A percentile compares a stretch with the other conserved stretches of the same genome.
Conservation (phyloP, 1,140 invertebrate species). For the Gryon sp. region DNA sequence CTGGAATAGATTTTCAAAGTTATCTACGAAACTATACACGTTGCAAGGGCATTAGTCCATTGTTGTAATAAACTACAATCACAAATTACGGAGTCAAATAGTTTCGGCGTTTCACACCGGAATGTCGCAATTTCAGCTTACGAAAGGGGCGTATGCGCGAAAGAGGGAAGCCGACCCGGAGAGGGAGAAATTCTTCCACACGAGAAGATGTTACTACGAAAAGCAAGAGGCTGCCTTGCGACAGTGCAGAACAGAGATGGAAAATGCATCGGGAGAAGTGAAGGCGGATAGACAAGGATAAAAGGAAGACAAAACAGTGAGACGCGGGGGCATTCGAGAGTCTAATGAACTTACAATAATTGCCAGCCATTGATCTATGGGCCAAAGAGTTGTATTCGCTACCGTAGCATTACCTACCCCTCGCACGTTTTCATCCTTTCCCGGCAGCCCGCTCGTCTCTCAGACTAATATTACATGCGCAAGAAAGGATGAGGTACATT, state of each 20-base stretch:
- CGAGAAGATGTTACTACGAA: constrained; percentile 68
- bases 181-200: constrained; percentile 63
- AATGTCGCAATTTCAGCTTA: constrained; percentile 80
- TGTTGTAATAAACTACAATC: constrained; percentile 79
- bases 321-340: constrained; percentile 43
- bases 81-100: constrained; percentile 80
- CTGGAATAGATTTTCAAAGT: constrained; percentile 57
- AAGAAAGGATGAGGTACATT: constrained; percentile 65
- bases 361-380: constrained; percentile 79
- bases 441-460: constrained; percentile 17
- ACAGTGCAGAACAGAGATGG: constrained; percentile 32
- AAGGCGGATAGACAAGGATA: constrained; percentile 55
- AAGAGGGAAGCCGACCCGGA: constrained; percentile 35
- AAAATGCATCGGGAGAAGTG: constrained; percentile 9
- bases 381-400: constrained; percentile 72
- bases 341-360: constrained; percentile 80
- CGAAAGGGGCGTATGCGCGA: constrained; percentile 63
- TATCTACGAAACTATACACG: constrained; percentile 39
- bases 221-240: constrained; percentile 62
- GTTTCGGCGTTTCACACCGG: constrained; percentile 78
- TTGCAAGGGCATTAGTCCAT: constrained; percentile 72
- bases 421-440: constrained; percentile 29
- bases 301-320: constrained; percentile 42
- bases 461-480: constrained; percentile 63
- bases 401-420: constrained; percentile 65